A percentile compares a stretch with the other conserved stretches of the same genome.
phyloP scores from a whole-genome alignment of 1,140 invertebrate genomes.

The Venustaconcha ellipsiformis region DNA sequence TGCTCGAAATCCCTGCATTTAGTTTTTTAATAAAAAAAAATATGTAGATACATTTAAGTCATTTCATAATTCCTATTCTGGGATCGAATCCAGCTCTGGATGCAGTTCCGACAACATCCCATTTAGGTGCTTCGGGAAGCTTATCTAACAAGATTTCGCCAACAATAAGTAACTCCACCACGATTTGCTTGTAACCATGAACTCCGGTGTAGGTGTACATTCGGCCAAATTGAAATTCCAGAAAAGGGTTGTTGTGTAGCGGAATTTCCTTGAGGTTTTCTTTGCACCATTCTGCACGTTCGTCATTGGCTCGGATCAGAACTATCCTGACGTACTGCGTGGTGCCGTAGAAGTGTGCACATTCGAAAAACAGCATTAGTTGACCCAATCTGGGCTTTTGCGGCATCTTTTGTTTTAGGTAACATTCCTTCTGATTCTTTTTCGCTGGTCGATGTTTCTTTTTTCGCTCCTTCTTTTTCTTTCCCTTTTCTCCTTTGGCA shows the following conservation, averaged over 20 bases:
- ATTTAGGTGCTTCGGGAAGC: conserved; percentile 9
- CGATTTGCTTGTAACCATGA: neutral
- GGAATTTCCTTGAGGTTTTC: conserved; percentile 14
- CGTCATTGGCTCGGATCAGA: conserved; percentile 5
- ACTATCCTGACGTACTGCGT: conserved; percentile 20
- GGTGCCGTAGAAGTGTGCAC: conserved; percentile 14
- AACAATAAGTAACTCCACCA: conserved; percentile 20
- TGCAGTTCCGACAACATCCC: conserved; percentile 23
- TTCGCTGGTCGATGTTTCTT: neutral
- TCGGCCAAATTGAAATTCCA: conserved; percentile 9
- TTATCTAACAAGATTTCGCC: conserved; percentile 21
- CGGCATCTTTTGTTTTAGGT: conserved; percentile 5
- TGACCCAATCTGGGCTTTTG: conserved; percentile 2
- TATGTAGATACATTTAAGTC: neutral
- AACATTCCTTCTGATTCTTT: conserved; percentile 12
- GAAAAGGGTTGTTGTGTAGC: conserved; percentile 19
- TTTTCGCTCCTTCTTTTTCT: conserved; percentile 6
- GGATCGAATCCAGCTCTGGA: conserved; percentile 17
- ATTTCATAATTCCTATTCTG: conserved; percentile 8
- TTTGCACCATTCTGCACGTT: conserved; percentile 17
- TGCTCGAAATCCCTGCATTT: too few relatives aligned
- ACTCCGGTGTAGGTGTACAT: conserved; percentile 12
- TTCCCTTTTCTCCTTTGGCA: neutral
- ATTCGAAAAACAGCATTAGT: conserved; percentile 20
- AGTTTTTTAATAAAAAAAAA: too few relatives aligned